Evolutionary conservation across 53 echinoderm and acorn worm genomes (phyloP).

Genomic region (Henricia sp.): DNA sequence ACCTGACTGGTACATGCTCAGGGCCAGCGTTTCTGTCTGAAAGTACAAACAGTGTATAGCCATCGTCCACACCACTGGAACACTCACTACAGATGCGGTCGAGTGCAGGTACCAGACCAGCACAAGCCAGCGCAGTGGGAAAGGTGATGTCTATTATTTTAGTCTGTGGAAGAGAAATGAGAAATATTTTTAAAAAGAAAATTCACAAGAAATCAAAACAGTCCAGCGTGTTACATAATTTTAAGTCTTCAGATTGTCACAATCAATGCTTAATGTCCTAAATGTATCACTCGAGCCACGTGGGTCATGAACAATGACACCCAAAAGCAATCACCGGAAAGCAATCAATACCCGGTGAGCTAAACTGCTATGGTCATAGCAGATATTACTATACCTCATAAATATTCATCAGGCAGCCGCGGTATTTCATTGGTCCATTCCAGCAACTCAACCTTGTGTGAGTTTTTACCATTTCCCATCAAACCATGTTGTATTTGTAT

Average conservation of each 20-base stretch:
- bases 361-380: too few relatives aligned
- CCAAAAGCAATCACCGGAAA: not conserved
- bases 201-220: too few relatives aligned
- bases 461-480: not conserved
- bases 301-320: too few relatives aligned
- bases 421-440: too few relatives aligned
- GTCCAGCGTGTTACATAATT: too few relatives aligned
- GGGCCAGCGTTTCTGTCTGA: slow-evolving; percentile 83
- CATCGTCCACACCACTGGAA: slow-evolving; percentile 79
- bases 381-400: too few relatives aligned
- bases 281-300: too few relatives aligned
- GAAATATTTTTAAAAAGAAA: not conserved
- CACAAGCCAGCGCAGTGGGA: slow-evolving; percentile 71
- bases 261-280: too few relatives aligned
- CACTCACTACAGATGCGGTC: slow-evolving; percentile 90
- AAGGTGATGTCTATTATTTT: slow-evolving; percentile 91
- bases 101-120: slow-evolving; percentile 90
- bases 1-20: slow-evolving; percentile 88
- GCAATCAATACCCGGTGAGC: too few relatives aligned
- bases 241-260: too few relatives aligned
- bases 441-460: too few relatives aligned
- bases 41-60: slow-evolving; percentile 82
- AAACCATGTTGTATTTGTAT: not conserved
- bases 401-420: too few relatives aligned
- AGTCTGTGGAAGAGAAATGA: slow-evolving; percentile 66